phyloP scores from a whole-genome alignment of 2,797 vertebrate genomes.

The Lithobates pipiens region DNA sequence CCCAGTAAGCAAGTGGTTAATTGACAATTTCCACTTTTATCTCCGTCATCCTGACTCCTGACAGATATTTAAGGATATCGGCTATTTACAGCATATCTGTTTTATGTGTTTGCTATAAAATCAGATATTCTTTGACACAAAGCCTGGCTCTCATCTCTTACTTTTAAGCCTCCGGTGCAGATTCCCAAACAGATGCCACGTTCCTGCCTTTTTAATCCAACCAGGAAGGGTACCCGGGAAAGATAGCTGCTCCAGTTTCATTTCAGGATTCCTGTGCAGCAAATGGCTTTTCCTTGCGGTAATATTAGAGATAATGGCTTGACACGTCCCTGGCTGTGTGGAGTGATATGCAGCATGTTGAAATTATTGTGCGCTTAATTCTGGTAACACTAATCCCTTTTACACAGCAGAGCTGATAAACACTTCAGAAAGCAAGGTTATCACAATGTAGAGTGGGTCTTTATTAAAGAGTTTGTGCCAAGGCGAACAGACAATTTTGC shows the following conservation, averaged over 20 bases:
- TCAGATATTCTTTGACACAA: not conserved
- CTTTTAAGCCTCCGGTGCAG: not conserved
- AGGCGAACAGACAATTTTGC: not conserved
- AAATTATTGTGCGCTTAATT: constrained; percentile 16
- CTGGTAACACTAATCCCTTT: constrained; percentile 49
- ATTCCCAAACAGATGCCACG: not conserved
- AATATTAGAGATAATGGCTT: constrained; percentile 28
- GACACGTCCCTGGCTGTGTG: not conserved
- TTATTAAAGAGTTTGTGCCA: constrained; percentile 23
- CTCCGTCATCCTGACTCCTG: not conserved
- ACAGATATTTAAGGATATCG: constrained; percentile 26
- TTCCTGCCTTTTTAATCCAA: constrained; percentile 1
- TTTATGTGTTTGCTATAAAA: constrained; percentile 26
- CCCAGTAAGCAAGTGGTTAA: not conserved
- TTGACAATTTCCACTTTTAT: no score
- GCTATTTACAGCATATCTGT: constrained; percentile 15
- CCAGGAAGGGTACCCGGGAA: not conserved
- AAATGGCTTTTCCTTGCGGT: constrained; percentile 13
- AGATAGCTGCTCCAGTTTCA: not conserved
- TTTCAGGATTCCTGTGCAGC: not conserved
- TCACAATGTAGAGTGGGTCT: constrained; percentile 49
- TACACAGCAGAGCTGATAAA: constrained; percentile 32
- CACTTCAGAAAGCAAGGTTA: constrained; percentile 49
- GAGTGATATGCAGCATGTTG: constrained; percentile 15
- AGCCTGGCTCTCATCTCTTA: not conserved